Evolutionary conservation across 2,888 invertebrate species (phyloP), one percentile per base, ranked within the genome.

Genomic region (Drosophila barbarae): DNA sequence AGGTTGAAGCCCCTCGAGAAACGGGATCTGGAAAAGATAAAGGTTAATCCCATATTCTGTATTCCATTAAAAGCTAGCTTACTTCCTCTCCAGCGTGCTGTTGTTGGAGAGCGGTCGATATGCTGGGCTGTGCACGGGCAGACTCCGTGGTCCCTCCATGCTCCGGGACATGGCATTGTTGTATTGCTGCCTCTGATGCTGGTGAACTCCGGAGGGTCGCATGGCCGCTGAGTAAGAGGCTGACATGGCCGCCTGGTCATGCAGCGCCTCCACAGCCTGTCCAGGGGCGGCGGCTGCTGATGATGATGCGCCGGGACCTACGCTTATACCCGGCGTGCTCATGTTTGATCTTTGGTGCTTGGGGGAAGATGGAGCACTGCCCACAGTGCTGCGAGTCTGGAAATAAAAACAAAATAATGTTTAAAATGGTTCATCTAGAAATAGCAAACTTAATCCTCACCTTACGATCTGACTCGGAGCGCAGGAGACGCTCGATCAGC

Each of bases 401-500:
- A 15, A 35, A 42, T 1, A 9, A 2, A 10, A 0, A 2, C 1
- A 15, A 1, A 1, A 18, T 13, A 1, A 3, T 6, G n/a, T 8
- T 13, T 18, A 10, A 28, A 1, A 18, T 42, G 1, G 6, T 15
- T 18, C 10, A 18, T 10, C 5, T 10, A 1, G 0, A 15, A 36
- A 10, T 5, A 10, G 5, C 5, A 15, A 8, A 5, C 5, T 10
- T 1, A 18, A 38, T 2, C 5, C 18, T 18, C 5, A 38, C 90
- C 87, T 89, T 90, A 65, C 89, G 79, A 72, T 89, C 87, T 69
- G 90, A 90, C 80, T 93, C 92, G 76, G 93, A 91, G 52, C 92
- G 91, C 82, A 92, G 90, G 44, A 93, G 91, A 73, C 92, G 90
- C 74, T 92, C 92, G 91, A 93, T 93, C 76, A 94, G 91, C 42